A percentile compares a stretch with the other conserved stretches of the same genome.
Evolutionary conservation across 2,797 vertebrate species (phyloP).

Genomic region (Myotis myotis): DNA sequence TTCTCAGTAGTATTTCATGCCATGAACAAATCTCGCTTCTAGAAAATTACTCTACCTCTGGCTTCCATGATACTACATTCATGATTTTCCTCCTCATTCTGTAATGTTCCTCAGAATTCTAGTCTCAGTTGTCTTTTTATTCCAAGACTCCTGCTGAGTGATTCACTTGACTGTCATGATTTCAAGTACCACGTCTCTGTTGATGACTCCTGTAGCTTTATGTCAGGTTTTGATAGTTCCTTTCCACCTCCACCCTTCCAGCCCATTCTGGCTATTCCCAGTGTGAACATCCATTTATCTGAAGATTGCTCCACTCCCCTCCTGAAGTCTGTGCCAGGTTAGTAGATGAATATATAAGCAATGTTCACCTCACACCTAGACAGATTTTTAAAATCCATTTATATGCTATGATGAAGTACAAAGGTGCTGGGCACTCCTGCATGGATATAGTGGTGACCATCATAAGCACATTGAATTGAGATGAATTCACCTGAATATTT

Average conservation of each 20-base stretch:
- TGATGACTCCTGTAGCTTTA: neutral
- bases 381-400: neutral
- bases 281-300: neutral
- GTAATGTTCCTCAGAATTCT: neutral
- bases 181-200: neutral
- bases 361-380: neutral
- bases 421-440: neutral
- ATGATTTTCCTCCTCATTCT: neutral
- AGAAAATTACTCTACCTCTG: neutral
- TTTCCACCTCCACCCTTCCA: neutral
- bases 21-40: conserved; percentile 14
- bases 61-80: neutral
- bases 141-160: neutral
- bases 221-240: neutral
- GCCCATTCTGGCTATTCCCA: neutral
- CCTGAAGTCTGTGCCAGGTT: neutral
- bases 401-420: neutral
- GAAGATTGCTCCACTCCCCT: neutral
- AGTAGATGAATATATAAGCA: neutral
- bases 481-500: neutral
- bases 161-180: neutral
- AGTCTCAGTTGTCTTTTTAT: neutral
- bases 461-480: neutral
- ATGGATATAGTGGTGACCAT: neutral
- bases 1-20: neutral